These are phyloP conservation scores for Dasypus novemcinctus DNA, from an alignment of 2,113 vertebrate genomes.

Conservation along the genomic window DNA sequence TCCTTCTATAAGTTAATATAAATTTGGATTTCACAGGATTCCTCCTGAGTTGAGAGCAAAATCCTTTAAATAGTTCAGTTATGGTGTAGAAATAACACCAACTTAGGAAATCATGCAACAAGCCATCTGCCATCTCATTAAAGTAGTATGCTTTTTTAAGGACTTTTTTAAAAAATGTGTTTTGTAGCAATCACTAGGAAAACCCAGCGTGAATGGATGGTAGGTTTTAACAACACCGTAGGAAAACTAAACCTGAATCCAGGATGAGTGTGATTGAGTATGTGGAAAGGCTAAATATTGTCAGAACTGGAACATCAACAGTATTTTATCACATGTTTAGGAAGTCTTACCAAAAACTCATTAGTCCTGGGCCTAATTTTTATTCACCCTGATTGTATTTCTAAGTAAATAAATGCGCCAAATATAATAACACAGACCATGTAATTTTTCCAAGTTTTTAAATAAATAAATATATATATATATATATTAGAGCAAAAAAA, in stretches of 20 bases:
- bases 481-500: no score
- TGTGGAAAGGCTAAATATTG: not conserved
- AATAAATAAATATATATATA: no score
- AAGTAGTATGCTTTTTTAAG: conserved; percentile 36
- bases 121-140: conserved; percentile 46
- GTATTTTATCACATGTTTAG: not conserved
- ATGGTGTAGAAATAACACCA: conserved; percentile 25
- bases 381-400: not conserved
- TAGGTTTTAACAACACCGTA: not conserved
- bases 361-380: not conserved
- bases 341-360: not conserved
- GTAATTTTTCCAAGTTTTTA: not conserved
- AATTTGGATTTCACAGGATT: conserved; percentile 43
- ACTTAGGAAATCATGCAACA: not conserved
- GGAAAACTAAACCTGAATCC: not conserved
- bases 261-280: not conserved
- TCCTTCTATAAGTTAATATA: conserved; percentile 37
- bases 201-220: conserved; percentile 15
- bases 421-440: not conserved
- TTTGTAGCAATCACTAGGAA: not conserved
- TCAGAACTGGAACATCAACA: not conserved
- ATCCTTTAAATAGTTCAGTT: conserved; percentile 50
- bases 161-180: not conserved
- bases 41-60: conserved; percentile 45
- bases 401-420: not conserved